These are phyloP conservation scores for Sinosuthora webbiana DNA, from an alignment of 2,113 vertebrate species.

Conservation along the genomic window DNA sequence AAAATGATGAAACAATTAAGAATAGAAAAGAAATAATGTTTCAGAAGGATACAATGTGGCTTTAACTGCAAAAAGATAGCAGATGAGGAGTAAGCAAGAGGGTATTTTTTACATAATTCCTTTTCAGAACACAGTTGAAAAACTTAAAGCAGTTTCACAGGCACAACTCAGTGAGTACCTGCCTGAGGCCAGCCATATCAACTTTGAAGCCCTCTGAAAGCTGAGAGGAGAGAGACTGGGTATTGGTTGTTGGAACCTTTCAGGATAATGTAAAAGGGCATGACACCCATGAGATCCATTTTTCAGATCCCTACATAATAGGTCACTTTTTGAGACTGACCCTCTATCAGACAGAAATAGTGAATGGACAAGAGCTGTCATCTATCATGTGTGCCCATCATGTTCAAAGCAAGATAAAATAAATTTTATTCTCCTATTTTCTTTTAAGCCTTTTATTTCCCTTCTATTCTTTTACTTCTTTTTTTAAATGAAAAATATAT, in stretches of 20 bases:
- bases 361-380: background rate
- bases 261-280: background rate
- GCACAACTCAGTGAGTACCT: background rate
- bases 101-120: background rate
- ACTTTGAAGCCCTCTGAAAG: slow-evolving; percentile 10
- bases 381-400: background rate
- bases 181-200: background rate
- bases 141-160: background rate
- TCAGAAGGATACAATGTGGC: background rate
- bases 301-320: background rate
- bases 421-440: background rate
- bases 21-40: background rate
- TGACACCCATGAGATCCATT: background rate
- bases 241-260: background rate
- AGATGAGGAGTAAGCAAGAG: background rate
- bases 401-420: slow-evolving; percentile 2
- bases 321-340: background rate
- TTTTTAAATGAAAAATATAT: background rate
- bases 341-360: background rate
- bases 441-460: background rate
- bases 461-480: background rate
- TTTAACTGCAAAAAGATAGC: background rate
- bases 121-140: background rate
- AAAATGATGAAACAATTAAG: background rate
- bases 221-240: background rate